Conservation (phyloP, 2,888 invertebrate genomes). For the Ptilodon capucinus region DNA sequence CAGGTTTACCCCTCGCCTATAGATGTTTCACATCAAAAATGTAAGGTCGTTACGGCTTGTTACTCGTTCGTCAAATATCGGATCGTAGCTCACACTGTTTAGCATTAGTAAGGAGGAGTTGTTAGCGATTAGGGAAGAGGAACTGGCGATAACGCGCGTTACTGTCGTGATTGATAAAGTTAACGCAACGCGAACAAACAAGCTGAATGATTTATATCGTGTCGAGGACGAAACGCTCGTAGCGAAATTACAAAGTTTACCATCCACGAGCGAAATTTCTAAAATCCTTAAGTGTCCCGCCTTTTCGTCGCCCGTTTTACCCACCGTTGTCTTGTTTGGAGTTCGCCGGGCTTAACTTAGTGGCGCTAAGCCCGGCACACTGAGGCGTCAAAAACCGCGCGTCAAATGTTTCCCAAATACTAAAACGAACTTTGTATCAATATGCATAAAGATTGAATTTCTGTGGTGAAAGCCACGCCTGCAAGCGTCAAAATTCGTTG, state of each 20-base stretch:
- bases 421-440: too few relatives aligned
- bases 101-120: not conserved
- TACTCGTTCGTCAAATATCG: too few relatives aligned
- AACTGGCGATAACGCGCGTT: conserved; percentile 19
- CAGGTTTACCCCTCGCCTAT: too few relatives aligned
- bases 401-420: too few relatives aligned
- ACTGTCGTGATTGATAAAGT: conserved; percentile 41
- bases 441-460: too few relatives aligned
- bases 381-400: too few relatives aligned
- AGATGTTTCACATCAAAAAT: too few relatives aligned
- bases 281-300: conserved; percentile 74
- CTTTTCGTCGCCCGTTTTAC: conserved; percentile 47
- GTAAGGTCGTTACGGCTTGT: too few relatives aligned
- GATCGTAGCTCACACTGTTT: too few relatives aligned
- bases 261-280: conserved; percentile 66
- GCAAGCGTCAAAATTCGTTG: too few relatives aligned
- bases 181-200: conserved; percentile 49
- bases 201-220: conserved; percentile 68
- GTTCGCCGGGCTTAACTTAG: conserved; percentile 72
- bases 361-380: too few relatives aligned
- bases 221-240: conserved; percentile 53
- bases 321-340: conserved; percentile 58
- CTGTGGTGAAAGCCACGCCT: too few relatives aligned
- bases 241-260: conserved; percentile 67
- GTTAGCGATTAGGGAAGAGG: conserved; percentile 8